Evolutionary conservation across 2,888 invertebrate species (phyloP), one percentile per base, ranked within the genome.

Genomic region (Eilema caniola): DNA sequence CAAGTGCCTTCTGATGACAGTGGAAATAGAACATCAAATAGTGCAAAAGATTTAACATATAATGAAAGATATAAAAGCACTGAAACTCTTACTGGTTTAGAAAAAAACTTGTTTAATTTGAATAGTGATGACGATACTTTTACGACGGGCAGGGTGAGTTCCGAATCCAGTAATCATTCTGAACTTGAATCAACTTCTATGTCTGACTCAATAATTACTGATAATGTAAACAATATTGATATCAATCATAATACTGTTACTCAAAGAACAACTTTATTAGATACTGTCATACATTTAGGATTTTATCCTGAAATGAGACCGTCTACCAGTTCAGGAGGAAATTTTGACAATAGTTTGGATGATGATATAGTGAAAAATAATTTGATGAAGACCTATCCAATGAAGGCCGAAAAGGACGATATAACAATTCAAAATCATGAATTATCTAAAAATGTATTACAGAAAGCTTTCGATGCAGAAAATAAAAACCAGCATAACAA

Each of bases 241-340:
- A 41, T 10, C 14, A 23, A 28, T 25, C 11, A 56, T 14, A 65
- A 81, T 56, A 61, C 71, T 68, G 24, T 76, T 59, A 24, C 71
- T 41, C 33, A 73, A 37, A 83, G 78, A 28, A 69, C 79, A 23
- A 70, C 76, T 28, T 69, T 88, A 28, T 73, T 87, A 28, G 84
- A 89, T 28, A 86, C 82, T 23, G 84, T 89, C 11, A 86, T 88
- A 61, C 83, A 86, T 75, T 80, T 88, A 33, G 87, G 84, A 23
- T 79, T 85, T 62, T 87, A 86, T 76, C 83, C 87, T 24, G 82
- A 85, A 65, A 81, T 81, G 23, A 76, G 79, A 33, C 75, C 85
- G 11, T 79, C 86, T 0, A 84, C 81, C 12, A 86, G 83, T 64
- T 86, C 84, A 28, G 71, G 41, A 37, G 69, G 57, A n/a, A 75